Conservation (phyloP, 2,113 vertebrate genomes). For the Vulpes lagopus region DNA sequence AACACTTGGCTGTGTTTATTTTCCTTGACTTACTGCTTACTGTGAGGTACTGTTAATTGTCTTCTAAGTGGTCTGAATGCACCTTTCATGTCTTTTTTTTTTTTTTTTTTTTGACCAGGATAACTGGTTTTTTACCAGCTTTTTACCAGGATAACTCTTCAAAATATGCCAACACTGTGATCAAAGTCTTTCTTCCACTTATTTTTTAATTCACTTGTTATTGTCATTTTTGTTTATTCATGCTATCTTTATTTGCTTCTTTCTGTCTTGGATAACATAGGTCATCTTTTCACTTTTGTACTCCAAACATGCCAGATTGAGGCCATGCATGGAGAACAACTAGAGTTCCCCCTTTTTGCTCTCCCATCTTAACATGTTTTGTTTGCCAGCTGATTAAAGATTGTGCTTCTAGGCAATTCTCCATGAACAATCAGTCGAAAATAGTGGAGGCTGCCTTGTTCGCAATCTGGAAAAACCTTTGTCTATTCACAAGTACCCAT, state of each 20-base stretch:
- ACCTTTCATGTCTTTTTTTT: not conserved
- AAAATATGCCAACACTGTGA: not conserved
- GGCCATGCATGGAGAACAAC: not conserved
- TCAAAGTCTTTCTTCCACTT: not conserved
- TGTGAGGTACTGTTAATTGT: not conserved
- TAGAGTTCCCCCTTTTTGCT: constrained; percentile 48
- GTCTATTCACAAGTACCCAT: not conserved
- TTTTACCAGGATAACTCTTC: not conserved
- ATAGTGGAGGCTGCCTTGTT: not conserved
- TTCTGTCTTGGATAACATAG: not conserved
- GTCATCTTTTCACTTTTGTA: not conserved
- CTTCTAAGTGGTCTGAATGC: not conserved
- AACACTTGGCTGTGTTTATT: not conserved
- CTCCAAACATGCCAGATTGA: not conserved
- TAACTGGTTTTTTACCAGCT: not conserved
- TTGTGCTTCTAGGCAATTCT: not conserved
- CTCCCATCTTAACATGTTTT: constrained; percentile 62
- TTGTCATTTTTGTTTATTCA: not conserved
- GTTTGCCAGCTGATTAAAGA: constrained; percentile 57
- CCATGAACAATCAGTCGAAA: not conserved
- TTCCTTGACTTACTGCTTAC: not conserved
- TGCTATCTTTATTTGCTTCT: not conserved
- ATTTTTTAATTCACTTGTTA: not conserved
- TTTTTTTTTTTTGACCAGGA: not conserved
- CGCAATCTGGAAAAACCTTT: not conserved